Percentiles rank a stretch among this genome's conserved stretches.
These are phyloP conservation scores for Lacerta agilis DNA, from an alignment of 2,797 vertebrate genomes.

Conservation along the genomic window DNA sequence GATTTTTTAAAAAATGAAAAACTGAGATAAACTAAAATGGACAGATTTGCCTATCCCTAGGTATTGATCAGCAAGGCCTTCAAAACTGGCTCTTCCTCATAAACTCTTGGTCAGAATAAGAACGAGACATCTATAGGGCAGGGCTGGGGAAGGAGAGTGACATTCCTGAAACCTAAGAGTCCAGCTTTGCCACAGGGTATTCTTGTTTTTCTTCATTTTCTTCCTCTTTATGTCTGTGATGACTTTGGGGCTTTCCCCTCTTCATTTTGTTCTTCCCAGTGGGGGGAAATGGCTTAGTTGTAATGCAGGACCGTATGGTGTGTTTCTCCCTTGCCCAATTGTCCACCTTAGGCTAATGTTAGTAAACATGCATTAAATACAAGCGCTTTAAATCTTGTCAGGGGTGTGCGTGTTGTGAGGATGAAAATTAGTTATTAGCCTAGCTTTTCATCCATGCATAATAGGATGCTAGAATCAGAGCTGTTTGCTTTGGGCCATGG, in stretches of 20 bases:
- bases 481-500: conserved; percentile 53
- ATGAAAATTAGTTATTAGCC: conserved; percentile 70
- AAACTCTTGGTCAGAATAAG: neutral
- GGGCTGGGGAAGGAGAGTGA: neutral
- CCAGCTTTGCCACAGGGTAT: no score
- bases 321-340: conserved; percentile 30
- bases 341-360: conserved; percentile 56
- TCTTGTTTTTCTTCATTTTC: neutral
- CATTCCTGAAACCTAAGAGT: neutral
- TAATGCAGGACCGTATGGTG: conserved; percentile 33
- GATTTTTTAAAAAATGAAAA: no score
- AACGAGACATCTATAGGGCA: neutral
- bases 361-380: conserved; percentile 51
- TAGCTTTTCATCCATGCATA: conserved; percentile 65
- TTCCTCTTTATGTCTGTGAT: neutral
- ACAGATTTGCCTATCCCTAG: no score
- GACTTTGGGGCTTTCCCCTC: neutral
- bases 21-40: no score
- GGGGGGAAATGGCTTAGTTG: conserved; percentile 34
- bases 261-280: neutral
- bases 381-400: conserved; percentile 52
- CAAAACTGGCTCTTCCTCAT: no score
- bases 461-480: conserved; percentile 66
- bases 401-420: conserved; percentile 51
- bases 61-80: neutral